These are phyloP conservation scores for Malacosoma neustria DNA, from an alignment of 2,888 invertebrate species.

Conservation along the genomic window DNA sequence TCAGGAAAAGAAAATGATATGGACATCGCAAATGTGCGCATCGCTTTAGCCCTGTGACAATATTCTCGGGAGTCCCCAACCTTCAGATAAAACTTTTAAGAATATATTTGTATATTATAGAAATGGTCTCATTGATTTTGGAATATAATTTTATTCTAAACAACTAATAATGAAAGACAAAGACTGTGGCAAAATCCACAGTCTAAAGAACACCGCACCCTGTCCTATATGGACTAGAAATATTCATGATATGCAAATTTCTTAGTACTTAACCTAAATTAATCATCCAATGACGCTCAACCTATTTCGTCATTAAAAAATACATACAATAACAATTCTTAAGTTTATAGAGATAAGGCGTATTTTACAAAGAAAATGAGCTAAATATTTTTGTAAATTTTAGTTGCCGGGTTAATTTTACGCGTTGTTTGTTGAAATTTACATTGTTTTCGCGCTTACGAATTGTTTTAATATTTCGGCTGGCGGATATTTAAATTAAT, in stretches of 20 bases:
- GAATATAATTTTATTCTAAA: no score
- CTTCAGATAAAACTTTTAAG: no score
- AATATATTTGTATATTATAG: no score
- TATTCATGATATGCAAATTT: neutral
- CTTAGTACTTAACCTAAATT: neutral
- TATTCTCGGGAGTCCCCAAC: no score
- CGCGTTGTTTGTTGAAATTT: constrained; percentile 2
- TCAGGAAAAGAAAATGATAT: no score
- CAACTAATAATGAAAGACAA: no score
- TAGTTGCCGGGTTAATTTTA: constrained; percentile 20
- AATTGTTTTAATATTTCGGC: neutral
- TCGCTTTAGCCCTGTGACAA: no score
- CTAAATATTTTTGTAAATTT: constrained; percentile 26
- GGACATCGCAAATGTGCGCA: no score
- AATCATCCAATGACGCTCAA: neutral
- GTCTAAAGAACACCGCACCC: neutral
- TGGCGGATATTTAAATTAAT: neutral
- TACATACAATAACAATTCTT: neutral
- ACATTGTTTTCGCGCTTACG: constrained; percentile 1
- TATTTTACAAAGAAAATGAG: neutral
- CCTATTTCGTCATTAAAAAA: neutral
- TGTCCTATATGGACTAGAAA: neutral
- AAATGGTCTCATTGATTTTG: no score
- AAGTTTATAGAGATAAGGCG: neutral
- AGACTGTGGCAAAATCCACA: neutral